phyloP scores from a whole-genome alignment of 2,113 vertebrate genomes.

The Lophochroa leadbeateri region DNA sequence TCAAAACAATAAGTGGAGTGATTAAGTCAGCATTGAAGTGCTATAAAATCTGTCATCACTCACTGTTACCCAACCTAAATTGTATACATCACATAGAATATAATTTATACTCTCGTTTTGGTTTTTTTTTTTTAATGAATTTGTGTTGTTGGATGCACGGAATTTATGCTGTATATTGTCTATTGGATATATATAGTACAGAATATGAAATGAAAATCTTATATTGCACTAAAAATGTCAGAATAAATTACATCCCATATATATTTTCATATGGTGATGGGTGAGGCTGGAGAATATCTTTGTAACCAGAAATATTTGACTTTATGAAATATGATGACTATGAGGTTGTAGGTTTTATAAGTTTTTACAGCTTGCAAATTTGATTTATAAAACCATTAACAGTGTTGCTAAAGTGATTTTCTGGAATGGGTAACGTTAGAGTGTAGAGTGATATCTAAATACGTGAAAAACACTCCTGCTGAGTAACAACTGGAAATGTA shows the following conservation, averaged over 20 bases:
- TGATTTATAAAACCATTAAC: conserved; percentile 17
- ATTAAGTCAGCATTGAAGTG: neutral
- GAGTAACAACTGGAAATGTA: neutral
- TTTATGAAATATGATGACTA: neutral
- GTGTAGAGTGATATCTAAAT: neutral
- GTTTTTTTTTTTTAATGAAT: neutral
- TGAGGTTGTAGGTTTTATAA: neutral
- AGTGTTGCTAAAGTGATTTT: neutral
- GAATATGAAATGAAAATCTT: neutral
- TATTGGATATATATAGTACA: neutral
- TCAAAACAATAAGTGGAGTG: neutral
- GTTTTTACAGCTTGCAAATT: neutral
- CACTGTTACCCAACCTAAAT: neutral
- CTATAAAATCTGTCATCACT: neutral
- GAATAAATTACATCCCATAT: neutral
- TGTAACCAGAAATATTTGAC: neutral
- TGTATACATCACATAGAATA: neutral
- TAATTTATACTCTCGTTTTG: neutral
- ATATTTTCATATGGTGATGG: neutral
- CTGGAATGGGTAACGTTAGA: neutral
- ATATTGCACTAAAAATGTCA: neutral
- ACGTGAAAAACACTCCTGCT: neutral
- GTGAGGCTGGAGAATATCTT: neutral
- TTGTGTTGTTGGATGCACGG: neutral
- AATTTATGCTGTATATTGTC: neutral